A percentile compares a stretch with the other conserved stretches of the same genome.
phyloP scores from a whole-genome alignment of 2,113 vertebrate genomes.

The Calyptommatus sinebrachiatus region DNA sequence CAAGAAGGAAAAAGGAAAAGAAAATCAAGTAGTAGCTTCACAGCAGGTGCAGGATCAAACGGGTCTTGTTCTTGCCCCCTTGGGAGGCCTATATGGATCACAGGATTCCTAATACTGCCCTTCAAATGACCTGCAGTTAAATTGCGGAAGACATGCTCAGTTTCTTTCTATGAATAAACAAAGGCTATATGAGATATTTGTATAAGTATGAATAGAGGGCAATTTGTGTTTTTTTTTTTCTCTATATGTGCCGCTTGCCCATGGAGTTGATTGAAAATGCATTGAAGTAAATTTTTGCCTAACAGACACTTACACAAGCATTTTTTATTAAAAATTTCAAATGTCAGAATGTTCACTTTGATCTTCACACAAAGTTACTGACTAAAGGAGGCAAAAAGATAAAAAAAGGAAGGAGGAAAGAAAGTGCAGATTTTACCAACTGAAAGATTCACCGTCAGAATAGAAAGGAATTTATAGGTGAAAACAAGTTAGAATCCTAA shows the following conservation, averaged over 20 bases:
- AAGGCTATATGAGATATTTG: conserved; percentile 76
- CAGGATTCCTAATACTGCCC: conserved; percentile 86
- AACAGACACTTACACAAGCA: conserved; percentile 71
- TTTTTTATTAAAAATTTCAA: conserved; percentile 68
- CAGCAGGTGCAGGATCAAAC: conserved; percentile 97
- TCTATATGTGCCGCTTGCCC: conserved; percentile 53
- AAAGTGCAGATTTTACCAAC: conserved; percentile 16
- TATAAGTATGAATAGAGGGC: conserved; percentile 63
- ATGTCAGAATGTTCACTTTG: conserved; percentile 65
- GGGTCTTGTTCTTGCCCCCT: conserved; percentile 85
- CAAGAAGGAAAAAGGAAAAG: conserved; percentile 55
- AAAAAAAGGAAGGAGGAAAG: conserved; percentile 15
- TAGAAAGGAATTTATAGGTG: conserved; percentile 48
- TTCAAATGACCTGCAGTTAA: conserved; percentile 87
- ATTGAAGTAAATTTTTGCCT: conserved; percentile 68
- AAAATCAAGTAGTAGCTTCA: conserved; percentile 86
- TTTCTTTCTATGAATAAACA: conserved; percentile 87
- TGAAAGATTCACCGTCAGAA: conserved; percentile 46
- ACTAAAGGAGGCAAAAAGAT: conserved; percentile 38
- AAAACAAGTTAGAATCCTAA: conserved; percentile 34
- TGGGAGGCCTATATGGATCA: conserved; percentile 82
- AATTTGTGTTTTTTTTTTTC: conserved; percentile 70
- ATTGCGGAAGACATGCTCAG: conserved; percentile 84
- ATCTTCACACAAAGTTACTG: conserved; percentile 56
- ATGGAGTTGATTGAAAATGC: conserved; percentile 71